Conservation (phyloP, 2,888 invertebrate species). For the Corbicula japonica region DNA sequence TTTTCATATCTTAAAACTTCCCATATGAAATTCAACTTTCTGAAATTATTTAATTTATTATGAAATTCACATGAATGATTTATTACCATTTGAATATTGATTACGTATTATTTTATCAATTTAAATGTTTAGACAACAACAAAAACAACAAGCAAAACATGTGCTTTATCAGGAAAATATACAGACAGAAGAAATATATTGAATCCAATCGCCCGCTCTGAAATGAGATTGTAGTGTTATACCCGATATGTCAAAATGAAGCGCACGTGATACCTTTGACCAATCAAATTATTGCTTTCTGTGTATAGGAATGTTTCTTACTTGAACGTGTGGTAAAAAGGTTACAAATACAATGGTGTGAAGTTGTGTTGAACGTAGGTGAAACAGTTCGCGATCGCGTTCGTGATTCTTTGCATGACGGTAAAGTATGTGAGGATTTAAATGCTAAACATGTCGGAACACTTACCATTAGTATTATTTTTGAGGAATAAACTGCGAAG, state of each 20-base stretch:
- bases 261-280: constrained; percentile 63
- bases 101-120: too few relatives aligned
- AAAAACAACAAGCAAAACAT: too few relatives aligned
- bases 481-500: constrained; percentile 23
- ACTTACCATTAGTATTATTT: constrained; percentile 35
- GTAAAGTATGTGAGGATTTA: constrained; percentile 39
- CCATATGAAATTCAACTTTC: too few relatives aligned
- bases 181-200: too few relatives aligned
- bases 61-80: too few relatives aligned
- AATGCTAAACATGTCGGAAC: constrained; percentile 46
- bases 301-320: constrained; percentile 71
- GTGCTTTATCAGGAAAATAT: too few relatives aligned
- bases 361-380: constrained; percentile 37
- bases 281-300: constrained; percentile 58
- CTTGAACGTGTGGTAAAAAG: constrained; percentile 66
- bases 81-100: too few relatives aligned
- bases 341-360: constrained; percentile 58
- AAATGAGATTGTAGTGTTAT: too few relatives aligned
- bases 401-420: constrained; percentile 33
- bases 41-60: too few relatives aligned
- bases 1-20: too few relatives aligned
- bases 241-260: constrained; percentile 68
- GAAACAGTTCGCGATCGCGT: constrained; percentile 29
- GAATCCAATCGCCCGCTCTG: too few relatives aligned
- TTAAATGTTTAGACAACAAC: too few relatives aligned